Percentiles rank a stretch among this genome's conserved stretches.
These are phyloP conservation scores for Hypsopygia costalis DNA, from an alignment of 2,888 invertebrate species.

Conservation along the genomic window DNA sequence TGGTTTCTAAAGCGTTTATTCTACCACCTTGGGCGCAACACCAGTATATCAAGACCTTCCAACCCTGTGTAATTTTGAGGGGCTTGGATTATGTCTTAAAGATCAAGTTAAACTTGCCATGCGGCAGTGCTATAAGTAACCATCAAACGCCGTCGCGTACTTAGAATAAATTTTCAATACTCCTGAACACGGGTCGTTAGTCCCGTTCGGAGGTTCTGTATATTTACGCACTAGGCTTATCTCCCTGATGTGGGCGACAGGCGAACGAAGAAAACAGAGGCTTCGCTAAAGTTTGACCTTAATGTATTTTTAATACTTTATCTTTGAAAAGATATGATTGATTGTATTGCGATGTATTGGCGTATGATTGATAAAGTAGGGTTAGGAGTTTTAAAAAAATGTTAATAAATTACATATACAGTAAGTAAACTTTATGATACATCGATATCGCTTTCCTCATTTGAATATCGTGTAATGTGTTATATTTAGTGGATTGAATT, in stretches of 20 bases:
- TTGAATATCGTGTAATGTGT: too few species aligned
- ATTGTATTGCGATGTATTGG: conserved; percentile 11
- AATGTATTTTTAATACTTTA: conserved; percentile 68
- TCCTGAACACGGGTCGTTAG: conserved; percentile 59
- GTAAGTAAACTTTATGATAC: too few species aligned
- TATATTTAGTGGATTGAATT: too few species aligned
- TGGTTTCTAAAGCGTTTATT: conserved; percentile 54
- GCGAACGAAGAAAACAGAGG: conserved; percentile 16
- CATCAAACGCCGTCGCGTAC: conserved; percentile 63
- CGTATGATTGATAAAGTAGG: background rate
- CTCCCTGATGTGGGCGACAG: conserved; percentile 22
- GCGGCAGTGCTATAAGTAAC: conserved; percentile 65
- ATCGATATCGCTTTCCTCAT: too few species aligned
- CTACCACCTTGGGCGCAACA: conserved; percentile 34
- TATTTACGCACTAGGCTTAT: conserved; percentile 49
- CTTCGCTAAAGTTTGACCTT: conserved; percentile 39
- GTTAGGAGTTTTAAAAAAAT: background rate
- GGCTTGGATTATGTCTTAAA: conserved; percentile 2
- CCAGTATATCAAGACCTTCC: conserved; percentile 32
- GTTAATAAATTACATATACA: too few species aligned
- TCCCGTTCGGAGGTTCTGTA: conserved; percentile 58
- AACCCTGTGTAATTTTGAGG: background rate
- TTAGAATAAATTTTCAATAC: conserved; percentile 79
- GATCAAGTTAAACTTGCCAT: conserved; percentile 40
- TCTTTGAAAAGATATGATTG: conserved; percentile 14